Percentiles rank a stretch among this genome's conserved stretches.
These are phyloP conservation scores for Nysson spinosus DNA, from an alignment of 2,888 invertebrate species.

Conservation along the genomic window DNA sequence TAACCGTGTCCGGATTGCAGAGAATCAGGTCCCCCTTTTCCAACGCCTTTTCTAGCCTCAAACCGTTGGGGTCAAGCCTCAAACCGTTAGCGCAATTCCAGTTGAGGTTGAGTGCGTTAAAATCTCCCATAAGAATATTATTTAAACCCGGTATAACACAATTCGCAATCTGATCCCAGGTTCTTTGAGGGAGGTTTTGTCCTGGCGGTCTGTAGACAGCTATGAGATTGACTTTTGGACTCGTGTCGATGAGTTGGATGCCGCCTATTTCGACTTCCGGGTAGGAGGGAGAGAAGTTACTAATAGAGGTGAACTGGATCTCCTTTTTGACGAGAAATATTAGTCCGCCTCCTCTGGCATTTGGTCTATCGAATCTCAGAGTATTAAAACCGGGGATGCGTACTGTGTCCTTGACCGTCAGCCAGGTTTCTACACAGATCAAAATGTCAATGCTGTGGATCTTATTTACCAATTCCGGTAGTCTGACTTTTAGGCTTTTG, in stretches of 20 bases:
- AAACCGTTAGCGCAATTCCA: background rate
- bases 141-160: background rate
- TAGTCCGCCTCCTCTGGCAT: constrained; percentile 1
- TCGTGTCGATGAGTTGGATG: background rate
- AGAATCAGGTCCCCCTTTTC: background rate
- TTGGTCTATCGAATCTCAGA: background rate
- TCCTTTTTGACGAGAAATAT: background rate
- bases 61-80: background rate
- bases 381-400: background rate
- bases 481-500: background rate
- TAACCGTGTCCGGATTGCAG: background rate
- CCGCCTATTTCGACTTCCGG: background rate
- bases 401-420: background rate
- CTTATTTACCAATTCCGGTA: background rate
- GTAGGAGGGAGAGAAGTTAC: background rate
- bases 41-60: background rate
- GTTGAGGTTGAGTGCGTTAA: background rate
- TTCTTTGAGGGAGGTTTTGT: background rate
- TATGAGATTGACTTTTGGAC: background rate
- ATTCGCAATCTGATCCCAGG: background rate
- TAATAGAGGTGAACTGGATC: background rate
- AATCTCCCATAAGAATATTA: background rate
- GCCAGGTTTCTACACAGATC: constrained; percentile 4
- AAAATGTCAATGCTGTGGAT: background rate
- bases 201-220: constrained; percentile 2